Percentiles rank a stretch among this genome's conserved stretches.
Conservation (phyloP, 2,888 invertebrate species). For the Electrophaes corylata region DNA sequence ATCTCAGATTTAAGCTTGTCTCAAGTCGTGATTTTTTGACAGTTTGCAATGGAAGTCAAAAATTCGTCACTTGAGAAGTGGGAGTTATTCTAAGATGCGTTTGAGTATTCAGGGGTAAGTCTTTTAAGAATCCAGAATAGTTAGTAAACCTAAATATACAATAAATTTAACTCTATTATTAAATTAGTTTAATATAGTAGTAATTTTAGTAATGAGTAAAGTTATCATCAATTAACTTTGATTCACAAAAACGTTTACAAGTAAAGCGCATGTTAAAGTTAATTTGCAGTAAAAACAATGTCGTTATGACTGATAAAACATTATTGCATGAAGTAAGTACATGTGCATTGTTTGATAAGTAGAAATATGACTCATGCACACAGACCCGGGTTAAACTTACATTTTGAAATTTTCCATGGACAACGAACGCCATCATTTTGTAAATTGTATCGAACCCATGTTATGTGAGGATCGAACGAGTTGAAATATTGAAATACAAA, state of each 20-base stretch:
- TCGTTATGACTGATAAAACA: conserved; percentile 36
- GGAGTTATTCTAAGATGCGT: too few species aligned
- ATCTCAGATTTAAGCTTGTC: too few species aligned
- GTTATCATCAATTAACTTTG: conserved; percentile 8
- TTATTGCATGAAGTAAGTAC: conserved; percentile 39
- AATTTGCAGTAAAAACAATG: conserved; percentile 29
- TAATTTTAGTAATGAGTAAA: conserved; percentile 5
- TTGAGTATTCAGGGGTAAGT: too few species aligned
- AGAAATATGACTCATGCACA: conserved; percentile 63
- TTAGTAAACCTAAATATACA: background rate
- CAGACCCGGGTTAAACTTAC: conserved; percentile 64
- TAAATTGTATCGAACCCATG: conserved; percentile 71
- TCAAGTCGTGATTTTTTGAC: too few species aligned
- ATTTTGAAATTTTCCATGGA: conserved; percentile 56
- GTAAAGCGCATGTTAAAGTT: conserved; percentile 32
- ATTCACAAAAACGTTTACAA: conserved; percentile 31
- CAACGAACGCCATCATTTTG: conserved; percentile 65
- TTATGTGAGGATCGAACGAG: conserved; percentile 74
- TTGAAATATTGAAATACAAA: conserved; percentile 67
- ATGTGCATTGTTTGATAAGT: conserved; percentile 47
- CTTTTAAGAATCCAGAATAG: background rate
- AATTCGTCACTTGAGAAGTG: too few species aligned
- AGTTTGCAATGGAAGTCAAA: too few species aligned
- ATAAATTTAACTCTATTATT: background rate
- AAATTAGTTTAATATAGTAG: background rate